Evolutionary conservation across 2,888 invertebrate genomes (phyloP), one percentile per base, ranked within the genome.

Genomic region (Rotaria socialis): DNA sequence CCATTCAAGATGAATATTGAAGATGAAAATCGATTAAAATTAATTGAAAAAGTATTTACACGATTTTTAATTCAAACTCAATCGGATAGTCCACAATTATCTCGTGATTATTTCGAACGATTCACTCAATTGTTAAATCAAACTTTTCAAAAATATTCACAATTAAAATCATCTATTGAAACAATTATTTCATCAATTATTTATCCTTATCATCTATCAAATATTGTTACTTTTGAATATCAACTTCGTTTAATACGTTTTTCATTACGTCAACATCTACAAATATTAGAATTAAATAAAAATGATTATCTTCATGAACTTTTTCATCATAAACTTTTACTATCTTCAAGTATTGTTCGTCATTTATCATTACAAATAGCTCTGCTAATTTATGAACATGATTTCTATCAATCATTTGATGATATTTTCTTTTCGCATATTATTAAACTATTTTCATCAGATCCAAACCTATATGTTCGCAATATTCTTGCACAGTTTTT

Each of bases 11-110:
- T 67, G 35, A 11, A 35, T 35, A 27, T 16, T 35, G 5, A 14
- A 3, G 67, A 67, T 14, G 35, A 67, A 2, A 35, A 35, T 27
- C 67, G 27, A 14, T n/a, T 67, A 11, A 11, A 75, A 47, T 43
- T 75, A 24, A 75, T 43, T 47, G 47, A 75, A 75, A 41, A 27
- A 22, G 24, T 75, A 11, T 75, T 75, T 27, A 75, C 19, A 43
- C 75, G 8, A 3, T 75, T 75, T 75, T 47, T 75, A 75, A 22
- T 75, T 41, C 75, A 75, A 43, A 75, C 75, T 75, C 67, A 67
- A 67, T 67, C 67, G 2, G 43, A 43, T 43, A 47, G 6, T 43
- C 75, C 41, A 10, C 75, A 75, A 47, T 43, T 75, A 75, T 47
- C 47, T 75, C 47, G 75, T 47, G 75, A 75, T 24, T 75, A 47